These are phyloP conservation scores for Anguilla japonica DNA, from an alignment of 2,113 vertebrate genomes.

Conservation along the genomic window DNA sequence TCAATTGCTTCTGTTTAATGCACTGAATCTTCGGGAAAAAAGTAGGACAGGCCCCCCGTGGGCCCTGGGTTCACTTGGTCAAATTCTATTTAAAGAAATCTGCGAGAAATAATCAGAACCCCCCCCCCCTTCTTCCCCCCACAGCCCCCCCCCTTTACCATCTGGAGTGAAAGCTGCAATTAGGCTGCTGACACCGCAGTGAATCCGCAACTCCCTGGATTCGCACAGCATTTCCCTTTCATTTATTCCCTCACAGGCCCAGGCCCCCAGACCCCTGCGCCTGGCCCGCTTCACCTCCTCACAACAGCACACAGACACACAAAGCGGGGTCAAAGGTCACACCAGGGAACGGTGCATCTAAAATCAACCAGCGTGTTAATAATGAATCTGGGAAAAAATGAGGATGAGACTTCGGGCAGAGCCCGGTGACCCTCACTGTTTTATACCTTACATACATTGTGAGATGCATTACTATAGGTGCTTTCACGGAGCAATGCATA, in stretches of 20 bases:
- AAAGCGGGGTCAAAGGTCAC: conserved; percentile 8
- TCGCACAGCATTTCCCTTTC: neutral
- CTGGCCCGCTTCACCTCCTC: neutral
- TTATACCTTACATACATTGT: neutral
- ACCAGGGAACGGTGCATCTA: neutral
- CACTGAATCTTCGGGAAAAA: conserved; percentile 3
- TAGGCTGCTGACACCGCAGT: neutral
- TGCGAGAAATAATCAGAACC: neutral
- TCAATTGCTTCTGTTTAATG: neutral
- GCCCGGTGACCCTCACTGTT: neutral
- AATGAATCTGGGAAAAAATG: neutral
- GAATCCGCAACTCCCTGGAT: neutral
- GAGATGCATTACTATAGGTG: too few relatives aligned
- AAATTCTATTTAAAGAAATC: conserved; percentile 52
- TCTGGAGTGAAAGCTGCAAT: conserved; percentile 5
- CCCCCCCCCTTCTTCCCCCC: neutral
- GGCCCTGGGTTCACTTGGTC: conserved; percentile 33
- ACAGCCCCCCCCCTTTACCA: neutral
- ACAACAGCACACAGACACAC: neutral
- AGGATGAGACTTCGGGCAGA: neutral
- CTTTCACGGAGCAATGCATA: neutral
- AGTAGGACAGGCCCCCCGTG: conserved; percentile 32
- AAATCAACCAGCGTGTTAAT: neutral
- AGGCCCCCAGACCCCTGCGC: neutral
- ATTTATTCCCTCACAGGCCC: neutral